Conservation (phyloP, 2,888 invertebrate species). For the Hypselothyrea guttata region DNA sequence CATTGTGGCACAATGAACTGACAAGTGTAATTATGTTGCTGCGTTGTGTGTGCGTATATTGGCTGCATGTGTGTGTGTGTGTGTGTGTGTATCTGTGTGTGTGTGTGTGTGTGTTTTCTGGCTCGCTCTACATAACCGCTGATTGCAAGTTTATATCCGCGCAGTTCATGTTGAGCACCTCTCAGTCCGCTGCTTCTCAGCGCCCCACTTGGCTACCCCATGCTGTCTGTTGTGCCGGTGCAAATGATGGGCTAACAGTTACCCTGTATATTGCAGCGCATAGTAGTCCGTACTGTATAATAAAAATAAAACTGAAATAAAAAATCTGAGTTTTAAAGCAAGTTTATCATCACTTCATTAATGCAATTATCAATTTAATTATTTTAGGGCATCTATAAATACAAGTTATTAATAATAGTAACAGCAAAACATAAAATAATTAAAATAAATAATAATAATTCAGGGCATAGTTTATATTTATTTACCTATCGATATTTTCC, state of each 20-base stretch:
- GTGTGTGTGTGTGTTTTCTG: conserved; percentile 23
- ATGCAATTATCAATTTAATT: too few species aligned
- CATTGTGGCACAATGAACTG: conserved; percentile 75
- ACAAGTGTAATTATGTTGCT: conserved; percentile 75
- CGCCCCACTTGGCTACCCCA: conserved; percentile 1
- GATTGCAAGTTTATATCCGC: conserved; percentile 70
- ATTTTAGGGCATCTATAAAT: too few species aligned
- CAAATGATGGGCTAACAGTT: not conserved
- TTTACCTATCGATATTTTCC: too few species aligned
- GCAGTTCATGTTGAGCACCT: conserved; percentile 46
- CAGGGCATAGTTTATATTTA: too few species aligned
- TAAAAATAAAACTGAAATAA: too few species aligned
- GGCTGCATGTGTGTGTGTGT: too few species aligned
- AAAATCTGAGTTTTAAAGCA: too few species aligned
- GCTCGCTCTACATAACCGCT: conserved; percentile 63
- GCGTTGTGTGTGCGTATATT: conserved; percentile 29
- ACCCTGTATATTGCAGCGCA: conserved; percentile 21
- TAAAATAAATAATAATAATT: too few species aligned
- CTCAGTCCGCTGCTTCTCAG: conserved; percentile 19
- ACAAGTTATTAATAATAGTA: too few species aligned
- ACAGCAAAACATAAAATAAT: too few species aligned
- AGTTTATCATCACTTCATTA: too few species aligned
- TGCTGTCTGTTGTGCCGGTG: not conserved
- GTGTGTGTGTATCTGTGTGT: conserved; percentile 15
- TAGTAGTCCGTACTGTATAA: too few species aligned